These are phyloP conservation scores for Rhyacophila evoluta DNA, from an alignment of 2,888 invertebrate genomes.

Conservation along the genomic window DNA sequence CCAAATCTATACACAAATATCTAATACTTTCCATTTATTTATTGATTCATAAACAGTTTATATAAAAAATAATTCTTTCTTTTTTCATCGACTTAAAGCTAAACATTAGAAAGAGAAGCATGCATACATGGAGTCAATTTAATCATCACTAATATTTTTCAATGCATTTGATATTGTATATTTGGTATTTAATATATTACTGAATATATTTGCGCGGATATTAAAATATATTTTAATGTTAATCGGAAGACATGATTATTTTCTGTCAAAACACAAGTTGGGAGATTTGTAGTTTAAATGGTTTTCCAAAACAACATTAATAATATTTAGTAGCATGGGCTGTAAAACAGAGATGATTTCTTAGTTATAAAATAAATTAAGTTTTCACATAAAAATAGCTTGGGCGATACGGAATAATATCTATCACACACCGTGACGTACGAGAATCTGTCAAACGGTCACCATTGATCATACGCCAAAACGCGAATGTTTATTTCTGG, in stretches of 20 bases:
- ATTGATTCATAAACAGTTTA: too few species aligned
- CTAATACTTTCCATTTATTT: too few species aligned
- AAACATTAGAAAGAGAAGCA: too few species aligned
- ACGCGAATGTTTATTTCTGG: neutral
- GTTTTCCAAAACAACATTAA: neutral
- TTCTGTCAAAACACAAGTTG: neutral
- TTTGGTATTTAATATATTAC: too few species aligned
- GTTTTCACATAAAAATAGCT: conserved; percentile 8
- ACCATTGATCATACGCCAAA: conserved; percentile 1
- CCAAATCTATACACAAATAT: too few species aligned
- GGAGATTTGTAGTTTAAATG: neutral
- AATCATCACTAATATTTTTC: too few species aligned
- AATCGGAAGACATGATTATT: neutral
- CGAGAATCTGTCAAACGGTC: conserved; percentile 18
- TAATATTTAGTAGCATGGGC: neutral
- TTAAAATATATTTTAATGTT: neutral
- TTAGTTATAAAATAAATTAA: conserved; percentile 1
- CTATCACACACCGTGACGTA: neutral
- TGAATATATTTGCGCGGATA: too few species aligned
- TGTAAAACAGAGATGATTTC: conserved; percentile 1
- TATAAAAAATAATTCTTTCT: too few species aligned
- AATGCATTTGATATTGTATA: too few species aligned
- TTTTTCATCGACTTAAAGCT: too few species aligned
- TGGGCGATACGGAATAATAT: neutral
- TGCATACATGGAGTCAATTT: too few species aligned